Base-by-base conservation (phyloP, 2,888 invertebrate species). In the Pseudoips prasinana region DNA sequence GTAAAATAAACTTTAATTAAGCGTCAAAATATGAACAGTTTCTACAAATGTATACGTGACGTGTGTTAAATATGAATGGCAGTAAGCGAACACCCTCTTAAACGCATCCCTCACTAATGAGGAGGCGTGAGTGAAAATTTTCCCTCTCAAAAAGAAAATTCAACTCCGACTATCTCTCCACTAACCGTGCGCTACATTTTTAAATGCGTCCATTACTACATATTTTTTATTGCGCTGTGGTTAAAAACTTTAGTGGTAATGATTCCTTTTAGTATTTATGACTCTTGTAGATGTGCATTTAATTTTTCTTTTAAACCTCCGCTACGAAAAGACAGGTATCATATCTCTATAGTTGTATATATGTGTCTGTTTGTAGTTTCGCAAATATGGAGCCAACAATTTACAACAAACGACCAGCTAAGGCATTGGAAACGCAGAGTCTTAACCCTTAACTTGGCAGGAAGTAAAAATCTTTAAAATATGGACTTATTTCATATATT, bases 101-200 rank as follows among this genome's bases (percentile, higher is more conserved):
- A 75, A 76, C 70, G 65, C n/a, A 64, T 52, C 60, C 62, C 49
- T 54, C 73, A 51, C 75, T 79, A 78, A 79, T 75, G 78, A 76
- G 74, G 70, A 64, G 58, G 69, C 64, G 67, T 67, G 67, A 69
- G 73, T 69, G 67, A 71, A 70, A 67, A 64, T 66, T 65, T 68
- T 71, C 44, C n/a, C 71, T 58, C 72, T 72, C 68, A 42, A 75
- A 77, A 77, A 72, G 66, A 67, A 73, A 68, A 66, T 69, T 73
- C 69, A 60, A 40, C 64, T 60, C 47, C 49, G 58, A 67, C 72
- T 73, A 73, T 73, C 71, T 69, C 52, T 50, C 46, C 55, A 60
- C 59, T 70, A 65, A 72, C 57, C 63, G 65, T 46, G 65, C 46
- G 59, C 64, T 60, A 67, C 65, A 63, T 68, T 71, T 45, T 62